A percentile compares a stretch with the other conserved stretches of the same genome.
Conservation (phyloP, 2,888 invertebrate genomes). For the Monochamus alternatus region DNA sequence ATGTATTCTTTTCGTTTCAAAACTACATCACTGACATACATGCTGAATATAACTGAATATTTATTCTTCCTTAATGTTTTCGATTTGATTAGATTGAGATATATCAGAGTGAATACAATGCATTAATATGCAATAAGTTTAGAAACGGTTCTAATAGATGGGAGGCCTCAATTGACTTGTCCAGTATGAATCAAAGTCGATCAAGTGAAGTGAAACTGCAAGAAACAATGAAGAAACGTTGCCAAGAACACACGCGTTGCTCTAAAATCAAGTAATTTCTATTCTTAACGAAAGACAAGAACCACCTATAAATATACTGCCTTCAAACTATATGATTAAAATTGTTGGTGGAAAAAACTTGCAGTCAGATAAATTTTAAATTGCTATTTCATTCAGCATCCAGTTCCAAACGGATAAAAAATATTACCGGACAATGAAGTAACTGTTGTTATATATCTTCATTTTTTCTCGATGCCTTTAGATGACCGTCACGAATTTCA, state of each 20-base stretch:
- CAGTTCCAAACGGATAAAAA: slow-evolving; percentile 50
- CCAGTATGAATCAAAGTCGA: slow-evolving; percentile 14
- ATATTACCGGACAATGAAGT: slow-evolving; percentile 48
- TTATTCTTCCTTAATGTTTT: too few relatives aligned
- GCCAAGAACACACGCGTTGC: slow-evolving; percentile 58
- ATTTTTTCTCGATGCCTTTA: slow-evolving; percentile 44
- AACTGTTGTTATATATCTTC: slow-evolving; percentile 50
- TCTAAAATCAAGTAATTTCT: slow-evolving; percentile 61
- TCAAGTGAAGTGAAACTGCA: slow-evolving; percentile 23
- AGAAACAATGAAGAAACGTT: slow-evolving; percentile 27
- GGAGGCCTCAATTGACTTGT: slow-evolving; percentile 12
- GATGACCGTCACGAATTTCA: slow-evolving; percentile 44
- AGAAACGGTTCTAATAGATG: too few relatives aligned
- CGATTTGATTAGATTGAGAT: too few relatives aligned
- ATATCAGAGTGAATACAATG: too few relatives aligned
- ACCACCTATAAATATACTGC: slow-evolving; percentile 60
- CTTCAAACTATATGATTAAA: slow-evolving; percentile 62
- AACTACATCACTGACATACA: too few relatives aligned
- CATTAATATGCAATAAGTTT: too few relatives aligned
- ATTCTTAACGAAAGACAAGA: slow-evolving; percentile 55
- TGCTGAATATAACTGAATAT: too few relatives aligned
- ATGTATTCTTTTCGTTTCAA: too few relatives aligned
- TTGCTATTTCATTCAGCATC: slow-evolving; percentile 59
- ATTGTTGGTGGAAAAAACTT: slow-evolving; percentile 59
- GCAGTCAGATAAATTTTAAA: slow-evolving; percentile 60